Base-by-base conservation (phyloP, 2,888 invertebrate genomes). In the Slavum lentiscoides region DNA sequence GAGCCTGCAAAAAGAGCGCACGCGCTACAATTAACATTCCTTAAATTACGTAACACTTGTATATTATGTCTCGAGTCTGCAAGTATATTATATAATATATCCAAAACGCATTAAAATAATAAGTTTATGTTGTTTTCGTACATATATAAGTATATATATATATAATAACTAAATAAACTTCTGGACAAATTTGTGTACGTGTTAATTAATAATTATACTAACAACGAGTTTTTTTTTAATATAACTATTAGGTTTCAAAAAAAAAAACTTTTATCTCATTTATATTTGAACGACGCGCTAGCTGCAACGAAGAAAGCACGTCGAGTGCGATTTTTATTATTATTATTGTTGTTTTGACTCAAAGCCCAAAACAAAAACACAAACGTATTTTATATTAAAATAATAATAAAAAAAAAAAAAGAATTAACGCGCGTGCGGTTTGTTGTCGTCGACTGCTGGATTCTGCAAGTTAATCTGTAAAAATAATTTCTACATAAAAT, bases 401-500 rank as follows among this genome's bases (percentile, higher is more conserved):
- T n/a, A n/a, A n/a, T n/a, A n/a, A n/a, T n/a, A n/a, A n/a, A n/a
- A n/a, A n/a, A n/a, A n/a, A n/a, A n/a, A n/a, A 67, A 49, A 43
- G 39, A 37, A 53, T 23, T 53, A 73, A 74, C 23, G 62, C 17
- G 30, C 3, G 19, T 5, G n/a, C 21, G n/a, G 58, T 67, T 39
- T 37, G 30, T 68, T 76, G 68, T 59, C 43, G 23, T 30, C 21
- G 21, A 5, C 30, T 59, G 4, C 68, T 17, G 59, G 59, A 67
- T 59, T 67, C 30, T 19, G 30, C n/a, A n/a, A n/a, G n/a, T 59
- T 68, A 59, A 76, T 67, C 23, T 68, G 23, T 76, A 23, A 76
- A 75, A 76, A 76, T 68, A 58, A 72, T 64, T 70, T 80, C 55
- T 77, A 77, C 37, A 39, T 19, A 39, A 75, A 43, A 66, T 62